A percentile compares a stretch with the other conserved stretches of the same genome.
These are phyloP conservation scores for Noctua pronuba DNA, from an alignment of 2,888 invertebrate genomes.

Conservation along the genomic window DNA sequence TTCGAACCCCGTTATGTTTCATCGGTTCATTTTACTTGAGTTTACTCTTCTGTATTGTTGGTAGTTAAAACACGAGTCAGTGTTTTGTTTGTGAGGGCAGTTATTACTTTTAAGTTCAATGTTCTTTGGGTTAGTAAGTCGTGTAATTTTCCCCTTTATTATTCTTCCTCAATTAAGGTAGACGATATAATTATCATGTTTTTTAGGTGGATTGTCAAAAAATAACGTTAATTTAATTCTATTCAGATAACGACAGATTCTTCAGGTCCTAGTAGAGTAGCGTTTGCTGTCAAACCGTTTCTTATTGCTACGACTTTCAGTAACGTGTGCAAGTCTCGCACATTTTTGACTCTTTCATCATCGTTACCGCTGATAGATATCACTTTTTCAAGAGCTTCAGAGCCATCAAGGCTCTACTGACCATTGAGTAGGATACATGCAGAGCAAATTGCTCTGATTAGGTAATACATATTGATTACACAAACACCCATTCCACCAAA, in stretches of 20 bases:
- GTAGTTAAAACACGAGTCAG: constrained; percentile 3
- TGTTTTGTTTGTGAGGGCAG: not conserved
- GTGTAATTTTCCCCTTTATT: not conserved
- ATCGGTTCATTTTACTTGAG: not conserved
- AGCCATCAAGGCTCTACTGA: not conserved
- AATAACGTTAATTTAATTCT: not conserved
- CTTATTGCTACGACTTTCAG: not conserved
- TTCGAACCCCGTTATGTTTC: constrained; percentile 29
- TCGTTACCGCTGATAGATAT: not conserved
- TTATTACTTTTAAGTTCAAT: constrained; percentile 14
- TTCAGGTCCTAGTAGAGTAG: not conserved
- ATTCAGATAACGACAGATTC: not conserved
- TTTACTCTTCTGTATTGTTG: not conserved
- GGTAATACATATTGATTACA: not conserved
- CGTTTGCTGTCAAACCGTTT: not conserved
- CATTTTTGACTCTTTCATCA: not conserved
- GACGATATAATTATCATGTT: not conserved
- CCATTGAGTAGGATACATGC: not conserved
- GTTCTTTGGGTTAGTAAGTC: constrained; percentile 8
- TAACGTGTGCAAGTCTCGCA: not conserved
- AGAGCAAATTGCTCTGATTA: not conserved
- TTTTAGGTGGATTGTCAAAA: not conserved
- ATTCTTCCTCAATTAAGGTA: not conserved
- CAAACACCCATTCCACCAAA: not conserved
- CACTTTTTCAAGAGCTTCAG: not conserved